A percentile compares a stretch with the other conserved stretches of the same genome.
Evolutionary conservation across 2,113 vertebrate species (phyloP).

Genomic region (Malurus alboscapulatus): DNA sequence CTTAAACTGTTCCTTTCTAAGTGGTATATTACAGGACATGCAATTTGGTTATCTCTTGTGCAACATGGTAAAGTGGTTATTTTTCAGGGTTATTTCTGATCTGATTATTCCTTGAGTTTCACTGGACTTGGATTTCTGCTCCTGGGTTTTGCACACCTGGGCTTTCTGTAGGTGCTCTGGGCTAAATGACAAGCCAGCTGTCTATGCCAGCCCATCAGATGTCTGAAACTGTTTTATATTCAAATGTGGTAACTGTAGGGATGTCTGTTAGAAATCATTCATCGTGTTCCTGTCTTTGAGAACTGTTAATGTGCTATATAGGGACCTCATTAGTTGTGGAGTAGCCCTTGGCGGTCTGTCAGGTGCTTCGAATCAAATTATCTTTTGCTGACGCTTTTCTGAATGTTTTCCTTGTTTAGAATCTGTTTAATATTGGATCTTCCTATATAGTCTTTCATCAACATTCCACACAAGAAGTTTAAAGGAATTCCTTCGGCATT

Average conservation of each 20-base stretch:
- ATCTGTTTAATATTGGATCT: not conserved
- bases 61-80: not conserved
- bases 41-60: not conserved
- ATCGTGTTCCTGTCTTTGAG: not conserved
- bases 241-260: not conserved
- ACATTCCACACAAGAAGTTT: conserved; percentile 11
- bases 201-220: not conserved
- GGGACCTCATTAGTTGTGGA: not conserved
- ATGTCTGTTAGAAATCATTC: not conserved
- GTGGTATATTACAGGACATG: not conserved
- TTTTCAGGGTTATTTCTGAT: not conserved
- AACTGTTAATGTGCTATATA: not conserved
- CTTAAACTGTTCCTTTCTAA: not conserved
- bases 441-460: conserved; percentile 3
- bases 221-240: not conserved
- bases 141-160: not conserved
- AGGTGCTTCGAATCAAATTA: conserved; percentile 6
- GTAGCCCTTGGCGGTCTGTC: not conserved
- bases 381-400: not conserved
- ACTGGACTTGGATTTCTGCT: not conserved
- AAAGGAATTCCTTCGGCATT: conserved; percentile 23
- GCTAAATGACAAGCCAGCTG: not conserved
- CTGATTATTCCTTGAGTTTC: not conserved
- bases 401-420: conserved; percentile 2
- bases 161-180: not conserved